Conservation (phyloP, 2,113 vertebrate genomes). For the Apaloderma vittatum region DNA sequence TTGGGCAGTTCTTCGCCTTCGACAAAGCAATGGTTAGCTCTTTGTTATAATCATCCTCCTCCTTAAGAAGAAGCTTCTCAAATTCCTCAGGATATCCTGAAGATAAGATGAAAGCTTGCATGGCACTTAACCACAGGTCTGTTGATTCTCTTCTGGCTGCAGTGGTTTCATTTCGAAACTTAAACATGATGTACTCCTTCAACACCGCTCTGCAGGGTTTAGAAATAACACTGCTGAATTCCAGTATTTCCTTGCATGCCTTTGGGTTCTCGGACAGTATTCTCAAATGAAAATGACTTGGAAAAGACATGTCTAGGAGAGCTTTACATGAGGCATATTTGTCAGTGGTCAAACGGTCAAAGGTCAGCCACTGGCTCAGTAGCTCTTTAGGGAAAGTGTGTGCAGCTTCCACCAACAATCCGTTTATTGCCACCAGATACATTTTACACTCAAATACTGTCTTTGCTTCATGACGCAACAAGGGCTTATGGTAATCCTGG, state of each 20-base stretch:
- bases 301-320: conserved; percentile 76
- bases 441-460: conserved; percentile 75
- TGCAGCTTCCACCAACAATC: conserved; percentile 78
- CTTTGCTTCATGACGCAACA: conserved; percentile 74
- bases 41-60: conserved; percentile 75
- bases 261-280: conserved; percentile 78
- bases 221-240: conserved; percentile 43
- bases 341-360: conserved; percentile 67
- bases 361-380: conserved; percentile 57
- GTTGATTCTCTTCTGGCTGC: conserved; percentile 80
- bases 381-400: conserved; percentile 66
- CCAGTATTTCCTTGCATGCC: conserved; percentile 76
- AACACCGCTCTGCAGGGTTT: conserved; percentile 55
- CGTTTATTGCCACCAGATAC: conserved; percentile 76
- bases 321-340: conserved; percentile 59
- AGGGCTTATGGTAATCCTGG: conserved; percentile 69
- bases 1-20: neutral
- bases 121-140: conserved; percentile 80
- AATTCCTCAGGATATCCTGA: conserved; percentile 80
- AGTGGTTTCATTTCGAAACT: conserved; percentile 60
- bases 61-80: conserved; percentile 74
- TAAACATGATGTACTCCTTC: conserved; percentile 69
- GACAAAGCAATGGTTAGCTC: conserved; percentile 61
- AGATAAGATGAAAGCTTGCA: conserved; percentile 77
- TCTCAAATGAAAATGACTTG: conserved; percentile 83